Conservation (phyloP, 2,797 vertebrate genomes). For the Urosaurus nigricauda region DNA sequence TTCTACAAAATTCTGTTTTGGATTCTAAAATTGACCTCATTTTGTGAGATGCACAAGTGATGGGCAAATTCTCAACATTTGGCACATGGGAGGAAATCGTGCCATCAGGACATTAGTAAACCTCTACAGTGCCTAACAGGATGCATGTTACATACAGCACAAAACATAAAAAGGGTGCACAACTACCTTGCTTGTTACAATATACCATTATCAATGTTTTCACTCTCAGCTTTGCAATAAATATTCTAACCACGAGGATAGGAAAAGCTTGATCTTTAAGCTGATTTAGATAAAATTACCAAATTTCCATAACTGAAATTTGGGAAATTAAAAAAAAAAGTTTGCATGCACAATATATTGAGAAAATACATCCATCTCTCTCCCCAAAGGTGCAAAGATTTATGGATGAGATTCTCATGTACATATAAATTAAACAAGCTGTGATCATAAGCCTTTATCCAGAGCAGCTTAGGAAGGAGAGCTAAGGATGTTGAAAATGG, state of each 20-base stretch:
- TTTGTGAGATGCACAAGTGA: constrained; percentile 62
- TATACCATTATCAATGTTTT: not conserved
- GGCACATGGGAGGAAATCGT: constrained; percentile 31
- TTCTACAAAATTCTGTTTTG: constrained; percentile 56
- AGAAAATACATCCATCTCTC: not conserved
- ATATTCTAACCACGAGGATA: not conserved
- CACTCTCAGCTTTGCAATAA: not conserved
- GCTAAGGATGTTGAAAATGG: not conserved
- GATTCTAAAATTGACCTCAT: constrained; percentile 70
- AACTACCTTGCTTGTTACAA: not conserved
- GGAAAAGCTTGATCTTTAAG: not conserved
- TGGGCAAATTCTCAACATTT: constrained; percentile 55
- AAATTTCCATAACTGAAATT: not conserved
- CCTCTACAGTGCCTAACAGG: not conserved
- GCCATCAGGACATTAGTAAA: not conserved
- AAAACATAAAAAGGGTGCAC: not conserved
- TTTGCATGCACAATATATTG: not conserved
- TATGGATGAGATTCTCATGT: not conserved
- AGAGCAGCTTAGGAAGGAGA: not conserved
- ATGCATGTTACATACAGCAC: no score
- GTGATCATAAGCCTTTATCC: constrained; percentile 4
- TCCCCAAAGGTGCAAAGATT: constrained; percentile 9
- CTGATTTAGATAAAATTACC: not conserved
- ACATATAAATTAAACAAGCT: not conserved
- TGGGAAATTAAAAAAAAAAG: constrained; percentile 10